phyloP scores from a whole-genome alignment of 2,797 vertebrate species.

The Clamator glandarius region DNA sequence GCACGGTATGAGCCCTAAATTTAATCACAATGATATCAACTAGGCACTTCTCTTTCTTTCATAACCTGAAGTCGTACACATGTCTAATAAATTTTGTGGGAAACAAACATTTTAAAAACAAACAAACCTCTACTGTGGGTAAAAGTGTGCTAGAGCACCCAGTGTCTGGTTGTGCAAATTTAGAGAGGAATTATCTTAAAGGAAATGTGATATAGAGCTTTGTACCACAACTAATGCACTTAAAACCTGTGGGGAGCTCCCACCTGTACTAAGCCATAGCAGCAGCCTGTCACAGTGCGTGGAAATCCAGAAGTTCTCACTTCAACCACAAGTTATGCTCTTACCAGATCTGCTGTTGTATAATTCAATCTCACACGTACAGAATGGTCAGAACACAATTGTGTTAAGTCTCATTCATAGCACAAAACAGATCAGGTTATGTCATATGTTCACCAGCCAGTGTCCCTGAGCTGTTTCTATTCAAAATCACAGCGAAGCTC shows the following conservation, averaged over 20 bases:
- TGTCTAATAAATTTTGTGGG: background rate
- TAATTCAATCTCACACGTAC: rapidly evolving
- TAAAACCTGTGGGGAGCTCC: background rate
- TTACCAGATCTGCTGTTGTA: rapidly evolving
- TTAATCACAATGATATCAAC: background rate
- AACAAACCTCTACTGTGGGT: background rate
- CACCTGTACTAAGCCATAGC: rapidly evolving
- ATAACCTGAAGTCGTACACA: background rate
- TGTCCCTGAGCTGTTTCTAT: background rate
- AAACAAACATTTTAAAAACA: no score
- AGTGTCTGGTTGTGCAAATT: background rate
- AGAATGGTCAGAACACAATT: background rate
- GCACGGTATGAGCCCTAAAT: background rate
- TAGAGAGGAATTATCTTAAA: background rate
- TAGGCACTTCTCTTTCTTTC: background rate
- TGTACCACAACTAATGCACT: background rate
- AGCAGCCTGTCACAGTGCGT: rapidly evolving
- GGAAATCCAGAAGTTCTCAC: background rate
- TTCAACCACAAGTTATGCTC: background rate
- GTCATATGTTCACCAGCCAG: background rate
- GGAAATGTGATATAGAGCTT: background rate
- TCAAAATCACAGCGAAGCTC: no score
- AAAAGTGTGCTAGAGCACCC: background rate
- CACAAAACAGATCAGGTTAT: background rate
- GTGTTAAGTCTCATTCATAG: rapidly evolving